phyloP scores from a whole-genome alignment of 2,888 invertebrate species.

The Machimus atricapillus region DNA sequence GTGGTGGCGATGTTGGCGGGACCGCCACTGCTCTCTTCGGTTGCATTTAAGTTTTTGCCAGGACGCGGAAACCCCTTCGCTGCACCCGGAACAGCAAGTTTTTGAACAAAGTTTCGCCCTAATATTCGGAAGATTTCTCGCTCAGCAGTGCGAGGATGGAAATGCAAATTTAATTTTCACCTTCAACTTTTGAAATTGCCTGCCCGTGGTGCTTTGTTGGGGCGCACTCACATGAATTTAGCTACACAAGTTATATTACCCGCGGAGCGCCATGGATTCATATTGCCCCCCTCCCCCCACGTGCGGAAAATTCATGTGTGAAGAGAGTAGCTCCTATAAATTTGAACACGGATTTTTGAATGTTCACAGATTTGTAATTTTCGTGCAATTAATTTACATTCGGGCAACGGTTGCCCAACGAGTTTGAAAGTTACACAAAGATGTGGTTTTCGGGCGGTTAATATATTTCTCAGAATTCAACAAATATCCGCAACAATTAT shows the following conservation, averaged over 20 bases:
- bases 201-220: neutral
- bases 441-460: neutral
- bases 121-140: constrained; percentile 26
- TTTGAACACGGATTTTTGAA: neutral
- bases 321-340: neutral
- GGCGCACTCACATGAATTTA: constrained; percentile 2
- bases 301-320: neutral
- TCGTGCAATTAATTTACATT: neutral
- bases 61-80: neutral
- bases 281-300: neutral
- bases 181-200: constrained; percentile 34
- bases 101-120: constrained; percentile 19
- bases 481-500: neutral
- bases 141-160: constrained; percentile 4
- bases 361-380: neutral
- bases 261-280: neutral
- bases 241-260: neutral
- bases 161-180: constrained; percentile 36
- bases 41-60: constrained; percentile 3
- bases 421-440: neutral
- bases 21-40: neutral
- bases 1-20: neutral
- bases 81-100: neutral
- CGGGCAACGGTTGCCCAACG: neutral
- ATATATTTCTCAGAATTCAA: neutral